These are phyloP conservation scores for Drosophila carrolli DNA, from an alignment of 1,140 invertebrate genomes.

Conservation along the genomic window DNA sequence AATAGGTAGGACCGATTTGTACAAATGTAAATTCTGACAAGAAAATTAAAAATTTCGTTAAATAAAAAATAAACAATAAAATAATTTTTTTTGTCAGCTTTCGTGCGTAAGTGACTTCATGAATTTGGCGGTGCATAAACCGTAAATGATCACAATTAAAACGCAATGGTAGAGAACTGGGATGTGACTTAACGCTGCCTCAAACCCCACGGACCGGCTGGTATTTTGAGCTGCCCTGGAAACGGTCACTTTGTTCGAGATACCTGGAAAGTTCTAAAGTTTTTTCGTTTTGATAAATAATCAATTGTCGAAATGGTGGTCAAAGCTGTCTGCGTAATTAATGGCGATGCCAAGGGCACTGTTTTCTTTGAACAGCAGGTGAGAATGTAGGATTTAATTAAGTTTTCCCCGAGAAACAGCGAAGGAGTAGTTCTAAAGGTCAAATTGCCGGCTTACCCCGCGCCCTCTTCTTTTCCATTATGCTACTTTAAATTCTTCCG, in stretches of 20 bases:
- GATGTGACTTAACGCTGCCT: too few species aligned
- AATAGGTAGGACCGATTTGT: too few species aligned
- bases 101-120: too few species aligned
- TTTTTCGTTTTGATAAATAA: conserved; percentile 13
- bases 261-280: conserved; percentile 15
- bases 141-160: too few species aligned
- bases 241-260: conserved; percentile 7
- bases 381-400: conserved; percentile 58
- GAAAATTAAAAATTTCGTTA: too few species aligned
- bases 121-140: too few species aligned
- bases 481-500: conserved; percentile 15
- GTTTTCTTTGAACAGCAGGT: conserved; percentile 92
- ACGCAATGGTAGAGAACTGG: too few species aligned
- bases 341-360: conserved; percentile 93
- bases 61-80: too few species aligned
- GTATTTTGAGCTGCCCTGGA: neutral
- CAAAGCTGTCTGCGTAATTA: conserved; percentile 94
- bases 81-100: too few species aligned
- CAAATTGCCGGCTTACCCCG: conserved; percentile 52
- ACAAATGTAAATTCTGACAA: too few species aligned
- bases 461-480: neutral
- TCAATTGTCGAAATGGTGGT: conserved; percentile 84
- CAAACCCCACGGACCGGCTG: too few species aligned
- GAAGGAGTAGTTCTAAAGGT: conserved; percentile 50
- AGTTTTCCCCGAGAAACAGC: neutral